A percentile compares a stretch with the other conserved stretches of the same genome.
phyloP scores from a whole-genome alignment of 2,113 vertebrate species.

The Gambusia affinis region DNA sequence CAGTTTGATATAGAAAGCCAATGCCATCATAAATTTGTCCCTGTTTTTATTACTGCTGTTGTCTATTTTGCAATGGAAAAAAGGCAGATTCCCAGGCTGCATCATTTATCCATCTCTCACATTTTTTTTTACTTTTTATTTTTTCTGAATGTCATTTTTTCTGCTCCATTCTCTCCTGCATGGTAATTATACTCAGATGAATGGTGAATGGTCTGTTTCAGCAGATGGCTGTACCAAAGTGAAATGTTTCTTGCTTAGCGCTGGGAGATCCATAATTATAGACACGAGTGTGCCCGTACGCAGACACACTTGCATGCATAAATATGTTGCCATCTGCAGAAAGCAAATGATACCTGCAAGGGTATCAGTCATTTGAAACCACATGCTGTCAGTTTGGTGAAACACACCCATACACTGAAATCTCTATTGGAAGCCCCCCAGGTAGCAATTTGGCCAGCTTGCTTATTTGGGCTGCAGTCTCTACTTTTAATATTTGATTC shows the following conservation, averaged over 20 bases:
- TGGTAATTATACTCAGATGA: constrained; percentile 75
- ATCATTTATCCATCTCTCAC: constrained; percentile 49
- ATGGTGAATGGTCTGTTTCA: constrained; percentile 75
- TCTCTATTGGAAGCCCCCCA: constrained; percentile 61
- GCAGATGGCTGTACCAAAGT: constrained; percentile 79
- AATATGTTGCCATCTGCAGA: constrained; percentile 68
- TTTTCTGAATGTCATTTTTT: constrained; percentile 67
- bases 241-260: constrained; percentile 67
- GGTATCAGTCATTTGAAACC: constrained; percentile 67
- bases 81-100: constrained; percentile 45
- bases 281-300: constrained; percentile 48
- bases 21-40: constrained; percentile 1
- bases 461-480: constrained; percentile 30
- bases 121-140: constrained; percentile 12
- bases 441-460: constrained; percentile 30
- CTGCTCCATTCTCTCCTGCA: constrained; percentile 59
- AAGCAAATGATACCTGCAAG: constrained; percentile 77
- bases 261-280: constrained; percentile 76
- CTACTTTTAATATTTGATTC: constrained; percentile 34
- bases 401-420: constrained; percentile 61
- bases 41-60: constrained; percentile 33
- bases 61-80: constrained; percentile 53
- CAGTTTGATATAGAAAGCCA: constrained; percentile 12
- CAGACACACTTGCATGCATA: constrained; percentile 21
- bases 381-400: constrained; percentile 65